Percentiles rank a stretch among this genome's conserved stretches.
phyloP scores from a whole-genome alignment of 2,888 invertebrate genomes.

The Oligia latruncula region DNA sequence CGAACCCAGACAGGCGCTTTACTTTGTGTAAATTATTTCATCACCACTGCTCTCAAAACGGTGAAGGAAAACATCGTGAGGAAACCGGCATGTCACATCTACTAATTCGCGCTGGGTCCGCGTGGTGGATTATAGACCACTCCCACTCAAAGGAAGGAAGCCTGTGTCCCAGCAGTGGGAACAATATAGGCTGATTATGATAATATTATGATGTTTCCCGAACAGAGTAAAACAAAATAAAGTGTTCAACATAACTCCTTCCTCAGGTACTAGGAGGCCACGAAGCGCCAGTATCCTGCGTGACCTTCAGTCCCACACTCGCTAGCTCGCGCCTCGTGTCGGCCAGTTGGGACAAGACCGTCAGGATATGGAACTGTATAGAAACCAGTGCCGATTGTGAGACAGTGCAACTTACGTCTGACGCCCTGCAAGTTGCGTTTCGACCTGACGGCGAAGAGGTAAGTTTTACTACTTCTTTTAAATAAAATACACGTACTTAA shows the following conservation, averaged over 20 bases:
- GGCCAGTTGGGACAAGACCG: slow-evolving; percentile 97
- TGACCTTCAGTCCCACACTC: slow-evolving; percentile 94
- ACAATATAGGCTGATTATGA: no score
- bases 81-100: no score
- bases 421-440: slow-evolving; percentile 95
- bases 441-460: slow-evolving; percentile 97
- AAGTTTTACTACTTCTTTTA: background rate
- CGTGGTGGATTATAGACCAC: no score
- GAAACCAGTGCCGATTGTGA: slow-evolving; percentile 95
- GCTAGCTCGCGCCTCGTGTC: slow-evolving; percentile 95
- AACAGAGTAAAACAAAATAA: no score
- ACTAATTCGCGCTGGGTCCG: no score
- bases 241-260: background rate
- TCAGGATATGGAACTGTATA: slow-evolving; percentile 97
- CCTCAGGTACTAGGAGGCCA: slow-evolving; percentile 96
- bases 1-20: no score
- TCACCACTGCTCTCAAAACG: no score
- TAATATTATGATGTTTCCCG: no score
- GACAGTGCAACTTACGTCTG: slow-evolving; percentile 93
- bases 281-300: slow-evolving; percentile 96
- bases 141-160: no score
- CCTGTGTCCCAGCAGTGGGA: no score
- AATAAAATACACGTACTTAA: background rate
- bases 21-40: no score
- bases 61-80: no score